Evolutionary conservation across 2,888 invertebrate genomes (phyloP), one percentile per base, ranked within the genome.

Genomic region (Tromatobia lineatoria): DNA sequence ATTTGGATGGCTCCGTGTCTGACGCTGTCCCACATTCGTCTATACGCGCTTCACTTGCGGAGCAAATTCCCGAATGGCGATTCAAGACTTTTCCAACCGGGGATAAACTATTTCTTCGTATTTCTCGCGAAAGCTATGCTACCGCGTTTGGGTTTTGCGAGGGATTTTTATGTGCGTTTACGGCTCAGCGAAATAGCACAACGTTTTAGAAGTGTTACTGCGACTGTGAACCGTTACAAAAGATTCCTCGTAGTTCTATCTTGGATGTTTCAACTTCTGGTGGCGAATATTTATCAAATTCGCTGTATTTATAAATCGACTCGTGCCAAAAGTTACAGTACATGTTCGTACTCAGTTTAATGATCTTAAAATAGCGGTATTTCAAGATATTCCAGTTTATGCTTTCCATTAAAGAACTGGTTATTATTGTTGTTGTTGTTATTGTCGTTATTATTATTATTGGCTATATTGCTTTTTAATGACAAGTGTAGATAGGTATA

Each of bases 1-100:
- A 73, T 77, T 73, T 73, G 66, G 50, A 67, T 54, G 50, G 71
- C 66, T 77, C 66, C 38, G 42, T n/a, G 77, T 47, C 67, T 50
- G 52, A 74, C 74, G 82, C 29, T 78, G 78, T 82, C 82, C 82
- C 78, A 82, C 82, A 77, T 82, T 82, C 69, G 69, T 75, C 67
- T 64, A 38, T n/a, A 38, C 64, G 38, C 10, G 8, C 25, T 38
- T 38, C 59, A 6, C 15, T 29, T 29, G 59, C 29, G 2, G 29
- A n/a, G 18, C n/a, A 8, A 64, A 38, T 38, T 64, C 20, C 38
- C 38, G 18, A 20, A 64, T 13, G 38, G 11, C 64, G 38, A 64
- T 57, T 11, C 23, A 25, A 57, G 57, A 57, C 23, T 61, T 38
- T 64, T 38, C 64, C 18, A 38, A 29, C n/a, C 29, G 69, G 8